Conservation (phyloP, 2,113 vertebrate genomes). For the Urocynchramus pylzowi region DNA sequence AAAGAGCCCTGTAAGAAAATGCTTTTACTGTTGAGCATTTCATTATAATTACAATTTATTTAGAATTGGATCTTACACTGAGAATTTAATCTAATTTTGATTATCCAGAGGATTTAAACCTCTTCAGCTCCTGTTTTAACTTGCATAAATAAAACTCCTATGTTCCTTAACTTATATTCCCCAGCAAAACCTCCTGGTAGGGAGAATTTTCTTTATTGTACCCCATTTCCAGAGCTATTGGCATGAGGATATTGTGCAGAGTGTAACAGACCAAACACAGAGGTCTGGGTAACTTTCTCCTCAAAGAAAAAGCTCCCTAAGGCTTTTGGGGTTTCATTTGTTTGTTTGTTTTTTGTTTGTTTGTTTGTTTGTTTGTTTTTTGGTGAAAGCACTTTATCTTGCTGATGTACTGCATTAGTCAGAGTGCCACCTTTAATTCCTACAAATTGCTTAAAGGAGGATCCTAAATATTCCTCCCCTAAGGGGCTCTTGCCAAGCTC, state of each 20-base stretch:
- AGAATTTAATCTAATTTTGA: constrained; percentile 33
- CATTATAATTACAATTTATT: background rate
- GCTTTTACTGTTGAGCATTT: background rate
- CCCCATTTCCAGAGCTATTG: background rate
- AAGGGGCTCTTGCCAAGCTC: background rate
- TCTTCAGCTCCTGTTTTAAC: background rate
- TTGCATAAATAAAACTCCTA: background rate
- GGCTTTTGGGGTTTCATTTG: background rate
- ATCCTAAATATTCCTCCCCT: background rate
- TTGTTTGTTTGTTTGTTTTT: too few relatives aligned
- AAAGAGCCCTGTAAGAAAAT: background rate
- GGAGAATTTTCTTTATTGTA: background rate
- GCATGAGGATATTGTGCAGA: background rate
- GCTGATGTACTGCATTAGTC: background rate
- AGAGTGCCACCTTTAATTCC: background rate
- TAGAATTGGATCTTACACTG: background rate
- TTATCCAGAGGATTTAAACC: constrained; percentile 16
- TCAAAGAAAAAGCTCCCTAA: background rate
- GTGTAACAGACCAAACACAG: background rate
- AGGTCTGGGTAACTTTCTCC: background rate
- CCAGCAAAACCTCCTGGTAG: background rate
- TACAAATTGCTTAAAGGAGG: background rate
- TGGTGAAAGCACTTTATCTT: background rate
- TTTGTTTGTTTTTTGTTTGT: background rate
- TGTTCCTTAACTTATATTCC: background rate